Evolutionary conservation across 1,140 invertebrate species (phyloP), one percentile per base, ranked within the genome.

Genomic region (Solenopsis invicta): DNA sequence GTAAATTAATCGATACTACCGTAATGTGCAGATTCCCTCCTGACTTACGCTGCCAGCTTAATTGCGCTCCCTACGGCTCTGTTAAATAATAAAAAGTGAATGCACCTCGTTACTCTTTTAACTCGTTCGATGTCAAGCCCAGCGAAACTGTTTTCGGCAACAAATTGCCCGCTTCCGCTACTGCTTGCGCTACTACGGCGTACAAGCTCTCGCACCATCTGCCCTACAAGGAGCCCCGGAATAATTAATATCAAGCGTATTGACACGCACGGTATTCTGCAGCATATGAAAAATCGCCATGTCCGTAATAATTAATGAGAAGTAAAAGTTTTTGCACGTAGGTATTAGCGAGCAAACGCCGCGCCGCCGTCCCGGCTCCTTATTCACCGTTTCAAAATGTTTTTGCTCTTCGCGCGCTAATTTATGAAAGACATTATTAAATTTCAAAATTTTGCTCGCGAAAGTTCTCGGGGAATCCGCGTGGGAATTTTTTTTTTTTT

Each of bases 211-310:
- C 16, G 50, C 78, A 10, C 16, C 66, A 81, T 81, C 77, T 69
- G 64, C 13, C 52, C 16, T 29, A 34, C 16, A 56, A 81, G 66
- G 13, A 45, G 29, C 45, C n/a, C 21, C 29, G 29, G 37, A 56
- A 81, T 81, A 81, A 81, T 81, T 81, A 81, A 81, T 81, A 81
- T 71, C 66, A 71, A 71, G 34, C 21, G n/a, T 69, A 81, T 81
- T 81, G 78, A 81, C 78, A 81, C 50, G 48, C 64, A 71, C 50
- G 77, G 54, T 69, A 81, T 71, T 54, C 24, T 56, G 21, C 21
- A 29, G 50, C 21, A 45, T 81, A 45, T 64, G 59, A 78, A 81
- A 81, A 81, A 81, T 80, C 34, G 62, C n/a, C 21, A 37, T 37
- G 78, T 81, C 50, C 50, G 64, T 52, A 81, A 59, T 81, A 81